Percentiles rank a stretch among this genome's conserved stretches.
Evolutionary conservation across 2,797 vertebrate species (phyloP).

Genomic region (Sebastes iracundus): DNA sequence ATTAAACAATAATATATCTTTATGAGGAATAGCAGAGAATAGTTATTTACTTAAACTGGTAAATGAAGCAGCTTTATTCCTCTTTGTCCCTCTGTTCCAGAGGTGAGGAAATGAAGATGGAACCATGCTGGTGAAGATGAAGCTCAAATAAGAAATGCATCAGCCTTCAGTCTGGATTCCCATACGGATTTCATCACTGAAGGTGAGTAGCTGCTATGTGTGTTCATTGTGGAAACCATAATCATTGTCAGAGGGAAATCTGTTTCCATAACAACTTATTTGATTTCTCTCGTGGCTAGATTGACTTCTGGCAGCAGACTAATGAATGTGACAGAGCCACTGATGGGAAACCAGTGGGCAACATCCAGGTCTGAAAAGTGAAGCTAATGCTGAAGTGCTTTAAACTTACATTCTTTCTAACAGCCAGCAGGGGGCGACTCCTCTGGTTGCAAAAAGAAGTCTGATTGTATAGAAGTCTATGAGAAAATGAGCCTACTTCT

Average conservation of each 20-base stretch:
- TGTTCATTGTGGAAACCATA: background rate
- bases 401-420: too few species aligned
- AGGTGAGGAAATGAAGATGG: background rate
- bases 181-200: background rate
- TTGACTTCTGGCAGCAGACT: background rate
- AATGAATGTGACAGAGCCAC: background rate
- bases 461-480: too few species aligned
- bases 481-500: too few species aligned
- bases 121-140: background rate
- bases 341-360: background rate
- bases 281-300: background rate
- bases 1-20: background rate
- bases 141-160: background rate
- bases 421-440: too few species aligned
- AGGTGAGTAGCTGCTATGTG: background rate
- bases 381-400: too few species aligned
- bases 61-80: background rate
- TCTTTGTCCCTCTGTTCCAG: background rate
- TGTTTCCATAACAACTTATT: background rate
- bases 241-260: background rate
- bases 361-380: too few species aligned
- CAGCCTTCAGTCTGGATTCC: background rate
- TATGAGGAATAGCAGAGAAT: background rate
- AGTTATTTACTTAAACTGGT: background rate
- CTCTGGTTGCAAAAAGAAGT: too few species aligned